Evolutionary conservation across 1,140 invertebrate genomes (phyloP), one percentile per base, ranked within the genome.

Genomic region (Pseudomyrmex flavicornis): DNA sequence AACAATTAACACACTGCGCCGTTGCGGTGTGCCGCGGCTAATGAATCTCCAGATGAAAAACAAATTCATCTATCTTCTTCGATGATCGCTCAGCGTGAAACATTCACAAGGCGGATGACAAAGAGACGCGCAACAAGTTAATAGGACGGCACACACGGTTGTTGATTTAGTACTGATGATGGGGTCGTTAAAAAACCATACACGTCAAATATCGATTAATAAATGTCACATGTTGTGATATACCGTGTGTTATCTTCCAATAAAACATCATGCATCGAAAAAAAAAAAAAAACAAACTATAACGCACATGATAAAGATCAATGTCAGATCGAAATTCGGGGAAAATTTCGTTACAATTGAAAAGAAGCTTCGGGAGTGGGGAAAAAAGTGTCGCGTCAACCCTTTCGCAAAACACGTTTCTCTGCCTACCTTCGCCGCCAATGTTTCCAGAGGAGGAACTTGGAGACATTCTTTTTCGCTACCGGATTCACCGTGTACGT

Each of bases 371-470:
- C 35, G 35, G 5, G 35, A 5, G 35, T 5, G 35, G 17, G 35
- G 17, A 2, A 35, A 35, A 8, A 3, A 10, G 2, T 26, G 15
- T 56, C 52, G 15, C 10, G 35, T 44, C 69, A 82, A 68, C 12
- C 59, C 0, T 63, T 26, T 44, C 35, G 10, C 59, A 65, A 82
- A 35, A 35, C 35, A 82, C 26, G 17, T 44, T 58, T 52, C 26
- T 73, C 35, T 62, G 73, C 83, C 56, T 93, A 94, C 93, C 93
- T 94, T 89, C 93, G 92, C 48, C 93, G 93, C 93, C 93, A 94
- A 80, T 94, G 91, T 87, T 92, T 94, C 93, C 93, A 94, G 54
- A 93, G 90, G 26, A 93, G 89, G 87, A 94, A 94, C 88, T 90
- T 93, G 15, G 93, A 93, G 46, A 87, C 82, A 61, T 87, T 90